These are phyloP conservation scores for Neolamprologus ventralis DNA, from an alignment of 2,113 vertebrate species.

Conservation along the genomic window DNA sequence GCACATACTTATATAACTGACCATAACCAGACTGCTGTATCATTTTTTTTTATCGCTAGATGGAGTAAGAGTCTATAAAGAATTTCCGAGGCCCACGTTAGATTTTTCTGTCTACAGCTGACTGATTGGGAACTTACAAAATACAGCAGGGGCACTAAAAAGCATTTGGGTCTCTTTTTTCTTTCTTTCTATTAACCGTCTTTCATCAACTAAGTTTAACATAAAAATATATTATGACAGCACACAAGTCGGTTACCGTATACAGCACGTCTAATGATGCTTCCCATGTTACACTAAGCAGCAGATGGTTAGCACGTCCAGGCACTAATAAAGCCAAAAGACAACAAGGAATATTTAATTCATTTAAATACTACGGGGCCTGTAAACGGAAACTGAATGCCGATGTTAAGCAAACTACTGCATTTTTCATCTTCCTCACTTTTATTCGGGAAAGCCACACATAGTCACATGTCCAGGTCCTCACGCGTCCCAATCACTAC, in stretches of 20 bases:
- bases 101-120: neutral
- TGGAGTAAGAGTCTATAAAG: neutral
- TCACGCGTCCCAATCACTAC: neutral
- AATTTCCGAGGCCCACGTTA: neutral
- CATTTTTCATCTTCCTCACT: neutral
- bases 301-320: neutral
- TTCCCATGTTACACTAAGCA: neutral
- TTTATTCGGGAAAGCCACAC: neutral
- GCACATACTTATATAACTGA: neutral
- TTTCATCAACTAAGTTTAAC: neutral
- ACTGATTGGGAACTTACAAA: neutral
- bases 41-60: constrained; percentile 15
- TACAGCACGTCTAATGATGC: neutral
- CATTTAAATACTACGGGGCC: neutral
- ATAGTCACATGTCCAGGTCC: constrained; percentile 40
- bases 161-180: neutral
- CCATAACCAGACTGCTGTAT: neutral
- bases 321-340: neutral
- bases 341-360: neutral
- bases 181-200: neutral
- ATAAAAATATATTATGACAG: neutral
- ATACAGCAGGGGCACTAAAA: fast-evolving
- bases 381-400: neutral
- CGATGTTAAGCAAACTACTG: neutral
- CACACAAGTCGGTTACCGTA: neutral